Evolutionary conservation across 2,888 invertebrate genomes (phyloP).

Genomic region (Euplexia lucipara): DNA sequence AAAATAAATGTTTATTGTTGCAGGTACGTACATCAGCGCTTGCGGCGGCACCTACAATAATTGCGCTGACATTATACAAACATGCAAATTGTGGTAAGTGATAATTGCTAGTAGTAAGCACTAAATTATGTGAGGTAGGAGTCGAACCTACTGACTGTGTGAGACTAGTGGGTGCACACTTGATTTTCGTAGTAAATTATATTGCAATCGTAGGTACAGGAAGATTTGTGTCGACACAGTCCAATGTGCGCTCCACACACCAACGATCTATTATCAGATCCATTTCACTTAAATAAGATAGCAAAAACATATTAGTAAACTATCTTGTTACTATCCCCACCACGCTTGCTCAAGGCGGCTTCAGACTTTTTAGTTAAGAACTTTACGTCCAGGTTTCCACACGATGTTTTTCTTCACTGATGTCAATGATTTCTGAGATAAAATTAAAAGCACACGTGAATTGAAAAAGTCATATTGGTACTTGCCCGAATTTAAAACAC

Average conservation of each 20-base stretch:
- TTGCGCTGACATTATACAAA: slow-evolving; percentile 35
- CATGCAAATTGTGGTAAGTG: slow-evolving; percentile 40
- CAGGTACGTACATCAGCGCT: slow-evolving; percentile 35
- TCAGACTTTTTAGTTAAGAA: no score
- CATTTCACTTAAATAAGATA: no score
- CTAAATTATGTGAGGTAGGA: slow-evolving; percentile 18
- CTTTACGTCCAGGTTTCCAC: no score
- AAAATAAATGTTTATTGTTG: slow-evolving; percentile 25
- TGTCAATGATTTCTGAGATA: no score
- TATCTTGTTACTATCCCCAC: no score
- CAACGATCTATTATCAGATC: no score
- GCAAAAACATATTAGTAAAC: no score
- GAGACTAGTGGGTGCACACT: slow-evolving; percentile 7
- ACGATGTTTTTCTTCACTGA: no score
- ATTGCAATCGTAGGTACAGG: neutral
- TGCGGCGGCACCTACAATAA: slow-evolving; percentile 17
- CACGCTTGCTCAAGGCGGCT: no score
- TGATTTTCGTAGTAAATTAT: neutral
- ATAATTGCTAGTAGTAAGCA: slow-evolving; percentile 16
- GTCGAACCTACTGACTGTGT: slow-evolving; percentile 6
- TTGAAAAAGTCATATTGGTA: no score
- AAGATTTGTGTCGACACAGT: neutral
- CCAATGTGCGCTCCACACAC: neutral
- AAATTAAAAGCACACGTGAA: no score
- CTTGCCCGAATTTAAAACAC: no score